These are phyloP conservation scores for Metopia argyrocephala DNA, from an alignment of 2,888 invertebrate genomes.

Conservation along the genomic window DNA sequence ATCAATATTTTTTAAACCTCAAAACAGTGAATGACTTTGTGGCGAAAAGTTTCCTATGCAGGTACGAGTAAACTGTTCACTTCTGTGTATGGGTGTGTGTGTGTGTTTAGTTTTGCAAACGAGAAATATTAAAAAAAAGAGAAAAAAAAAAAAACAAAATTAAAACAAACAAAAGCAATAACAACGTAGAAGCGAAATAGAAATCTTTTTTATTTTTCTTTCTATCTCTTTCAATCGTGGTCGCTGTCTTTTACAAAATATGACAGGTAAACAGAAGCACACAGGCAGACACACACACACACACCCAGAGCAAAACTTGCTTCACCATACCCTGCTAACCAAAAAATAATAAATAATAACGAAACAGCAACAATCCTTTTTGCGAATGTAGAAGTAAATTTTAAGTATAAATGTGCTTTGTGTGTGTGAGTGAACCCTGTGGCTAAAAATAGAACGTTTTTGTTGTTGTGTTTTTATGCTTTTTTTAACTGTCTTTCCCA, in stretches of 20 bases:
- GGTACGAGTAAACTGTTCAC: slow-evolving; percentile 21
- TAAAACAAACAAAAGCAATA: not conserved
- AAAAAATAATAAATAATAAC: not conserved
- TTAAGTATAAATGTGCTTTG: not conserved
- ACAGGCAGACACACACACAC: slow-evolving; percentile 2
- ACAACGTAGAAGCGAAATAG: not conserved
- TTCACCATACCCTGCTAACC: not conserved
- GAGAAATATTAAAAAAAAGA: too few relatives aligned
- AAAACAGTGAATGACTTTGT: slow-evolving; percentile 48
- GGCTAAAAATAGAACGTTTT: slow-evolving; percentile 26
- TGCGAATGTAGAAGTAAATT: not conserved
- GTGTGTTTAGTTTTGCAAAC: not conserved
- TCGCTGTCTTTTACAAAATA: not conserved
- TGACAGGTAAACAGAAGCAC: slow-evolving; percentile 6
- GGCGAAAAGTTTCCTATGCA: slow-evolving; percentile 41
- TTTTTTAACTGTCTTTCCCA: not conserved
- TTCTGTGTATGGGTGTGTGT: slow-evolving; percentile 18
- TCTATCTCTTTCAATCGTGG: not conserved
- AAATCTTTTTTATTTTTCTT: slow-evolving; percentile 16
- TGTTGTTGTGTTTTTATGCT: not conserved
- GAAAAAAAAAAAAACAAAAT: not conserved
- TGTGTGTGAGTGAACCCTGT: not conserved
- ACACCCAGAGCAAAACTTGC: not conserved
- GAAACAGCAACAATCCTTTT: not conserved
- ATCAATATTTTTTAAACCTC: slow-evolving; percentile 60